phyloP scores from a whole-genome alignment of 2,797 vertebrate genomes.

The Nothura maculosa region DNA sequence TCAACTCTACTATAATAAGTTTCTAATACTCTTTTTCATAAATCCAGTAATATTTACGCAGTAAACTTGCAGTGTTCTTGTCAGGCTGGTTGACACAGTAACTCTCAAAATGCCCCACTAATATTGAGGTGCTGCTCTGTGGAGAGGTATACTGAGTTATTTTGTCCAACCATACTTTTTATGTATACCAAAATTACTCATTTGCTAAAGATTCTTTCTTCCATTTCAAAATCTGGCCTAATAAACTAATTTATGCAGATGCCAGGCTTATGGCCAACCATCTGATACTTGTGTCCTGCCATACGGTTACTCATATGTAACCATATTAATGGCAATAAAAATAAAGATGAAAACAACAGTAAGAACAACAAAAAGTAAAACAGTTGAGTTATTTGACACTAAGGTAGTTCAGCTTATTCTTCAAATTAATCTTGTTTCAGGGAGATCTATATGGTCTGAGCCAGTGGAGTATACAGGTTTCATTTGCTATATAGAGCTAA shows the following conservation, averaged over 20 bases:
- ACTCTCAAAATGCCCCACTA: background rate
- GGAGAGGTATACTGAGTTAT: background rate
- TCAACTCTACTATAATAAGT: background rate
- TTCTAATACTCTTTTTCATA: background rate
- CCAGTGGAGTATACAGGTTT: background rate
- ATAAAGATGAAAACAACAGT: conserved; percentile 50
- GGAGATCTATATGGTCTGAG: background rate
- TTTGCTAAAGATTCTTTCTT: conserved; percentile 43
- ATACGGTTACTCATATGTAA: conserved; percentile 58
- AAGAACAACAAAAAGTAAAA: conserved; percentile 3
- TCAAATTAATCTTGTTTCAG: background rate
- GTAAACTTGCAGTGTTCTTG: background rate
- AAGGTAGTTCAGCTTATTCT: conserved; percentile 38
- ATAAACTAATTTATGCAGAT: conserved; percentile 64
- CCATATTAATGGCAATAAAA: conserved; percentile 51
- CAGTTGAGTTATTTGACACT: conserved; percentile 29
- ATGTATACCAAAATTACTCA: conserved; percentile 25
- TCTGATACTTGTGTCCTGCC: conserved; percentile 58
- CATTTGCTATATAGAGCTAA: background rate
- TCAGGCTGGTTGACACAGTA: background rate
- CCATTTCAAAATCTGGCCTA: conserved; percentile 31
- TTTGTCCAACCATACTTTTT: background rate
- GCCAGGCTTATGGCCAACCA: conserved; percentile 56
- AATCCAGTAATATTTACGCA: background rate
- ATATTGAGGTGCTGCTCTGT: background rate